Evolutionary conservation across 1,140 invertebrate species (phyloP), one percentile per base, ranked within the genome.

Genomic region (Brachionus plicatilis): DNA sequence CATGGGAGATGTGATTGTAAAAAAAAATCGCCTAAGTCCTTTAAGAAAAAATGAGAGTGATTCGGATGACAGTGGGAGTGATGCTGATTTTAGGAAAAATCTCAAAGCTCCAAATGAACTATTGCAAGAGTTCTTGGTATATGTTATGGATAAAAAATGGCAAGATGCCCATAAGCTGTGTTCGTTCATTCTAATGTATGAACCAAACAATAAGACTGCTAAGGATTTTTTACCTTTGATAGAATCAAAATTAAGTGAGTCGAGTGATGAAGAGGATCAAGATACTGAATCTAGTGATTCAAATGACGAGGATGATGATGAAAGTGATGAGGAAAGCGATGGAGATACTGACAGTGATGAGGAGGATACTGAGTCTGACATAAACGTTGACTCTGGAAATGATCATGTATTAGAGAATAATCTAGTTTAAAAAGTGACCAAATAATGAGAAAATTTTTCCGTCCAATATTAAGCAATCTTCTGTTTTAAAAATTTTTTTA

Each of bases 61-160:
- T 17, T 47, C 41, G 27, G 45, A 50, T 14, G 72, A 76, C 14
- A 82, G 17, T 68, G 79, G 33, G 12, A 65, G 17, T 20, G 79
- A 82, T 68, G 79, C 56, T 8, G 50, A 82, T 29, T 60, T 82
- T 41, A 82, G 53, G 47, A 47, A 43, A 65, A 43, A 60, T 11
- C 24, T 82, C 6, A 82, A 68, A 65, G 79, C 79, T 65, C 79
- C 79, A 1, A 82, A 66, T 82, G 79, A 82, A 14, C n/a, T 82
- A 20, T 47, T 82, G 12, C 33, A 82, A 27, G 79, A 82, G 45
- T 82, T 82, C 43, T 68, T 82, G 24, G 53, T 82, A 1, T 82
- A 82, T 82, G 53, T 82, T 41, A 60, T 82, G 50, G 79, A 68
- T 41, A 82, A 66, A 68, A 82, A 82, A 20, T 82, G 79, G 79